Evolutionary conservation across 2,113 vertebrate genomes (phyloP).

Genomic region (Paracanthobrama guichenoti): DNA sequence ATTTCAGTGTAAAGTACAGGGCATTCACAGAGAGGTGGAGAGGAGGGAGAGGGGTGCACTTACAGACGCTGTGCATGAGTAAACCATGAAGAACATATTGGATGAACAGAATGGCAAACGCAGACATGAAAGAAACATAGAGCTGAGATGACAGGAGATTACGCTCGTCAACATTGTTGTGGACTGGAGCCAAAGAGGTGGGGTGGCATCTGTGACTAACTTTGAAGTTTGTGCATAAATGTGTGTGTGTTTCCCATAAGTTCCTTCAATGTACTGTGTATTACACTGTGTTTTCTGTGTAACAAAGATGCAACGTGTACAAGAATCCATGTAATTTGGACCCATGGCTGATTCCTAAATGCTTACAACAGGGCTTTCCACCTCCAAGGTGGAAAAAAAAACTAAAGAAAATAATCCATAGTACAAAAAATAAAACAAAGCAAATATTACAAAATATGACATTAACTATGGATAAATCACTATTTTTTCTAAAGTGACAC

Average conservation of each 20-base stretch:
- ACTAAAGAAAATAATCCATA: too few species aligned
- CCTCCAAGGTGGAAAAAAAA: too few species aligned
- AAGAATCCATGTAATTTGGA: neutral
- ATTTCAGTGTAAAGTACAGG: constrained; percentile 1
- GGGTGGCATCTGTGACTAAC: constrained; percentile 26
- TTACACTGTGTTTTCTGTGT: neutral
- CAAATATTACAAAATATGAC: too few species aligned
- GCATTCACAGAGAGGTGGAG: neutral
- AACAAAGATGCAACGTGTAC: neutral
- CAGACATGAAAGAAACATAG: constrained; percentile 41
- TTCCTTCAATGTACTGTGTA: neutral
- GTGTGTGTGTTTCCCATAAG: neutral
- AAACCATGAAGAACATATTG: constrained; percentile 29
- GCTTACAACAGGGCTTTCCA: neutral
- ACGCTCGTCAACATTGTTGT: constrained; percentile 29
- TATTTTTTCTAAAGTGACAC: too few species aligned
- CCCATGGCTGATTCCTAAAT: neutral
- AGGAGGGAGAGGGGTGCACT: neutral
- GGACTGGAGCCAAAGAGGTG: constrained; percentile 43
- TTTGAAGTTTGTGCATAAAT: constrained; percentile 44
- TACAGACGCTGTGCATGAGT: constrained; percentile 34
- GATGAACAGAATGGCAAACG: constrained; percentile 39
- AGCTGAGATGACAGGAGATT: constrained; percentile 32
- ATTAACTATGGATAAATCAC: too few species aligned
- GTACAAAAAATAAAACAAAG: too few species aligned